Percentiles rank a stretch among this genome's conserved stretches.
phyloP scores from a whole-genome alignment of 2,113 vertebrate genomes.

The Ochotona curzoniae region DNA sequence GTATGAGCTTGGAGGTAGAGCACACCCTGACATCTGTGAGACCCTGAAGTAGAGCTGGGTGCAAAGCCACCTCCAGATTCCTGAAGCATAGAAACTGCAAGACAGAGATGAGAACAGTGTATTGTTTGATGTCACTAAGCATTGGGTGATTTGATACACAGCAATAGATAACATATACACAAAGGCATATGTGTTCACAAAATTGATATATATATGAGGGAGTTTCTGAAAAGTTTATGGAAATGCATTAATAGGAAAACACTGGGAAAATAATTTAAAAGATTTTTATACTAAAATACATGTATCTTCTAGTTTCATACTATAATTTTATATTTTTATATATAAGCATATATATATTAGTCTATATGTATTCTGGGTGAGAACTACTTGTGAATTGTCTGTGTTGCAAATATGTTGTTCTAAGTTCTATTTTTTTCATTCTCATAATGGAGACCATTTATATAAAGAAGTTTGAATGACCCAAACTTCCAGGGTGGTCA shows the following conservation, averaged over 20 bases:
- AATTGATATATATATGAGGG: too few relatives aligned
- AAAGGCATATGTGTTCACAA: not conserved
- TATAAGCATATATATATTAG: not conserved
- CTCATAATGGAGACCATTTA: conserved; percentile 15
- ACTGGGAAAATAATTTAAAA: too few relatives aligned
- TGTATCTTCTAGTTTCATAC: too few relatives aligned
- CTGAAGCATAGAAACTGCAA: not conserved
- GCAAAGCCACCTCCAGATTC: not conserved
- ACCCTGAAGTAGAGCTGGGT: not conserved
- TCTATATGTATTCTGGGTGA: conserved; percentile 1
- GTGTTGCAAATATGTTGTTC: conserved; percentile 22
- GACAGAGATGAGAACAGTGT: not conserved
- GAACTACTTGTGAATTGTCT: not conserved
- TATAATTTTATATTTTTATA: too few relatives aligned
- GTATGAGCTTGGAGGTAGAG: not conserved
- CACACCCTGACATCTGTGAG: not conserved
- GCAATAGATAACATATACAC: not conserved
- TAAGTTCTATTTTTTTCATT: conserved; percentile 8
- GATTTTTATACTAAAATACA: too few relatives aligned
- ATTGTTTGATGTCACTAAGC: not conserved
- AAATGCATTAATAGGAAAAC: too few relatives aligned
- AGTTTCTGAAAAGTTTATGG: too few relatives aligned
- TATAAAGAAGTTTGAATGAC: not conserved
- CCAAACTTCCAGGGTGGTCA: not conserved
- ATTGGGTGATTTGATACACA: not conserved